phyloP scores from a whole-genome alignment of 2,888 invertebrate species.

The Idaea biselata region DNA sequence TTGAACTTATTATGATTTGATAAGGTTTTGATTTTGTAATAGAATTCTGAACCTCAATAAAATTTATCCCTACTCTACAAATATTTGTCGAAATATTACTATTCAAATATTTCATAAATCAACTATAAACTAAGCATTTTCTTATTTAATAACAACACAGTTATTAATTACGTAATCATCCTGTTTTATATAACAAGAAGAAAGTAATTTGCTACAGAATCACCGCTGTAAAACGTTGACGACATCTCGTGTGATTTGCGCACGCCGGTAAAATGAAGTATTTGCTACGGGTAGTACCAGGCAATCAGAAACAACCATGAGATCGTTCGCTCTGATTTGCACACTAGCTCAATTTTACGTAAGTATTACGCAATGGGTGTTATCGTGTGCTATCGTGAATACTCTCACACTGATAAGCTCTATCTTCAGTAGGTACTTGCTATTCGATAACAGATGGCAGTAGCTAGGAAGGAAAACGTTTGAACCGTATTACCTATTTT shows the following conservation, averaged over 20 bases:
- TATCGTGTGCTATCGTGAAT: neutral
- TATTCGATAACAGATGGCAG: conserved; percentile 1
- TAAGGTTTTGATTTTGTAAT: no score
- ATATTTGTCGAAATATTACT: no score
- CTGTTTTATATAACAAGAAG: no score
- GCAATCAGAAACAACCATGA: conserved; percentile 16
- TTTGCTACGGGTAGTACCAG: conserved; percentile 30
- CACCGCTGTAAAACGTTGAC: neutral
- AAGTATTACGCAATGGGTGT: neutral
- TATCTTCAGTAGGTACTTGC: neutral
- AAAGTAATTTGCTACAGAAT: conserved; percentile 10
- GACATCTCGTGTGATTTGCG: neutral
- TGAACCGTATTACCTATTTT: neutral
- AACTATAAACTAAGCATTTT: no score
- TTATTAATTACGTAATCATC: no score
- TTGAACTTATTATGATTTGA: no score
- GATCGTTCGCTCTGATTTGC: conserved; percentile 2
- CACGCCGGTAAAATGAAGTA: conserved; percentile 4
- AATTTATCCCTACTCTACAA: no score
- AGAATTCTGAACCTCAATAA: no score
- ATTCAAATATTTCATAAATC: no score
- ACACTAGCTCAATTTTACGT: conserved; percentile 3
- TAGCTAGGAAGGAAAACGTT: neutral
- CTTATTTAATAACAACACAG: no score
- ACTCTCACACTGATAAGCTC: neutral